These are phyloP conservation scores for Anthoscopus minutus DNA, from an alignment of 2,113 vertebrate species.

Conservation along the genomic window DNA sequence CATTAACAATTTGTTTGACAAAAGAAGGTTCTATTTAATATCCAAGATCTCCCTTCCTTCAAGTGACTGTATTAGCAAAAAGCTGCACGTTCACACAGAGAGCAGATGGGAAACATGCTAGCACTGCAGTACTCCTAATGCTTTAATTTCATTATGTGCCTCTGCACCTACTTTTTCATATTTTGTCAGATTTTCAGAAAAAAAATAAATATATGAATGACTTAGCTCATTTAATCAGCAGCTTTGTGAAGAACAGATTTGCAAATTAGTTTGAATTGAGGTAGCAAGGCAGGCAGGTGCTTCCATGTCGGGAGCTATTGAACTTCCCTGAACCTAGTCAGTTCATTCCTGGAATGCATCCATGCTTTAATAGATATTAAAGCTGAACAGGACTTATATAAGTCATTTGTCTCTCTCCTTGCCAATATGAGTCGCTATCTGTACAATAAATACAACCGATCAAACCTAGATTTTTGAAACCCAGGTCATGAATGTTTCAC, in stretches of 20 bases:
- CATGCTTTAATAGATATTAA: not conserved
- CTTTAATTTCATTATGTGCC: not conserved
- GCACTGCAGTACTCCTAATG: not conserved
- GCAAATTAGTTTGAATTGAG: not conserved
- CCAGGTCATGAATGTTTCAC: not conserved
- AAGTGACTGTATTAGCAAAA: not conserved
- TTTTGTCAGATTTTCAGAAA: not conserved
- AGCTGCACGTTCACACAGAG: rapidly evolving
- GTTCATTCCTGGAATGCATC: not conserved
- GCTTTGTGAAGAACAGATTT: not conserved
- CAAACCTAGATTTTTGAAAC: not conserved
- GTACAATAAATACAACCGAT: not conserved
- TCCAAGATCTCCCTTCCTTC: not conserved
- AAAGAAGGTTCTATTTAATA: not conserved
- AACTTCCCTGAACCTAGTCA: not conserved
- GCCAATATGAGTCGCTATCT: not conserved
- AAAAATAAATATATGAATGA: not conserved
- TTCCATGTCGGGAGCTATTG: not conserved
- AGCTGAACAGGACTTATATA: not conserved
- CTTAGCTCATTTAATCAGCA: not conserved
- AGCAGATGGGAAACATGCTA: not conserved
- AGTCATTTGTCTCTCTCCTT: not conserved
- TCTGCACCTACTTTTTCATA: not conserved
- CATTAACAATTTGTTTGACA: not conserved
- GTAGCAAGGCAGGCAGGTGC: not conserved